Evolutionary conservation across 2,113 vertebrate genomes (phyloP).

Genomic region (Sciurus niger): DNA sequence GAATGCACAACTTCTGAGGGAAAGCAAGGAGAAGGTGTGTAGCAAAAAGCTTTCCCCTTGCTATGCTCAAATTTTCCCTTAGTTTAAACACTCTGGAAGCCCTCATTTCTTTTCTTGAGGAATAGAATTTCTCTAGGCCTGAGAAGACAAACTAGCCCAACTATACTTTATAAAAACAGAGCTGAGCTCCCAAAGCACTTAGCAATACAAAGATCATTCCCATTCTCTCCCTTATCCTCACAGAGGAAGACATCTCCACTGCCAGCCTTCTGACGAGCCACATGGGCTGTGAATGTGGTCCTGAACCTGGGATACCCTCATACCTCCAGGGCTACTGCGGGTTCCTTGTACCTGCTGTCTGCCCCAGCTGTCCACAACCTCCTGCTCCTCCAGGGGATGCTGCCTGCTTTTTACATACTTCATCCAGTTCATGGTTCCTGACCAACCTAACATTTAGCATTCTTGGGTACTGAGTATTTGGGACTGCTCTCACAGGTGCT

Average conservation of each 20-base stretch:
- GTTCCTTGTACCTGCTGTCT: accelerated
- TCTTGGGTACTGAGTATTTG: background rate
- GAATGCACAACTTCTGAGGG: background rate
- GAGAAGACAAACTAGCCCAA: background rate
- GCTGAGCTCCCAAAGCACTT: background rate
- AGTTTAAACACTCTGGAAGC: background rate
- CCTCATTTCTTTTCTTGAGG: background rate
- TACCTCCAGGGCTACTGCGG: background rate
- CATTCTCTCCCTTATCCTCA: background rate
- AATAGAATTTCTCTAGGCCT: background rate
- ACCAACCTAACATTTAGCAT: background rate
- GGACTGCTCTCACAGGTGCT: background rate
- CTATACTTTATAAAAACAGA: background rate
- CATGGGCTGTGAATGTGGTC: background rate
- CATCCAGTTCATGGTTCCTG: accelerated
- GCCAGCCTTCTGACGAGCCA: accelerated
- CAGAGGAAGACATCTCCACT: background rate
- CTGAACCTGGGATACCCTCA: accelerated
- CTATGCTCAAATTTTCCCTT: background rate
- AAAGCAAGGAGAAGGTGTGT: background rate
- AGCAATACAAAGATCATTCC: background rate
- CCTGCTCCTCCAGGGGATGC: too few relatives aligned
- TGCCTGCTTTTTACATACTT: background rate
- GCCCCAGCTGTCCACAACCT: background rate
- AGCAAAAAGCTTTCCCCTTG: accelerated